A percentile compares a stretch with the other conserved stretches of the same genome.
Conservation (phyloP, 1,140 invertebrate genomes). For the Cataglyphis hispanica region DNA sequence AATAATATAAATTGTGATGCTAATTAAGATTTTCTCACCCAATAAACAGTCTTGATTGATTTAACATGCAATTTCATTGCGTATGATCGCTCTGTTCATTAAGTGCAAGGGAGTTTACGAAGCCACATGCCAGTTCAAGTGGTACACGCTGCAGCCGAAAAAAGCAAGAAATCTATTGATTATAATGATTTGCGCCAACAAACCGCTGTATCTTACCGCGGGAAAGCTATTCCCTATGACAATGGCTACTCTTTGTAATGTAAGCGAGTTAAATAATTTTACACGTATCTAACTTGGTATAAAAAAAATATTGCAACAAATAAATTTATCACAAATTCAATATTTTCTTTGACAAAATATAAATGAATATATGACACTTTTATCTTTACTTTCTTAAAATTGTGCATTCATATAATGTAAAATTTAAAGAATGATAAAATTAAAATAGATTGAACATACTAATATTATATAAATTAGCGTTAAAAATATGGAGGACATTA, state of each 20-base stretch:
- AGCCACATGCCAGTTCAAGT: constrained; percentile 32
- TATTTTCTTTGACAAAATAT: too few species aligned
- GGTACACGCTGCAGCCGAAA: not conserved
- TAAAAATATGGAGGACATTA: not conserved
- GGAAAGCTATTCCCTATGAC: constrained; percentile 59
- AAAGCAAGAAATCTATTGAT: constrained; percentile 39
- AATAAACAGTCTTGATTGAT: not conserved
- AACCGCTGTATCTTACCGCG: constrained; percentile 35
- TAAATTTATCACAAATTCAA: too few species aligned
- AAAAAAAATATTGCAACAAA: too few species aligned
- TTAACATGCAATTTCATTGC: not conserved
- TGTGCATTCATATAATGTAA: not conserved
- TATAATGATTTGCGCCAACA: constrained; percentile 40
- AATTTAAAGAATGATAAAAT: not conserved
- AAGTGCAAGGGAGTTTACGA: constrained; percentile 30
- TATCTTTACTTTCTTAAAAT: not conserved
- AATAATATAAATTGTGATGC: not conserved
- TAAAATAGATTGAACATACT: not conserved
- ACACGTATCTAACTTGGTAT: too few species aligned
- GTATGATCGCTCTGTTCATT: not conserved
- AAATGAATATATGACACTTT: not conserved
- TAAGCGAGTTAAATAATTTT: not conserved
- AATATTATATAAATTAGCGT: not conserved
- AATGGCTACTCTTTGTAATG: constrained; percentile 45
- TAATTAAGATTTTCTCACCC: not conserved